A percentile compares a stretch with the other conserved stretches of the same genome.
Evolutionary conservation across 1,140 invertebrate species (phyloP).

Genomic region (Coenobita brevimanus): DNA sequence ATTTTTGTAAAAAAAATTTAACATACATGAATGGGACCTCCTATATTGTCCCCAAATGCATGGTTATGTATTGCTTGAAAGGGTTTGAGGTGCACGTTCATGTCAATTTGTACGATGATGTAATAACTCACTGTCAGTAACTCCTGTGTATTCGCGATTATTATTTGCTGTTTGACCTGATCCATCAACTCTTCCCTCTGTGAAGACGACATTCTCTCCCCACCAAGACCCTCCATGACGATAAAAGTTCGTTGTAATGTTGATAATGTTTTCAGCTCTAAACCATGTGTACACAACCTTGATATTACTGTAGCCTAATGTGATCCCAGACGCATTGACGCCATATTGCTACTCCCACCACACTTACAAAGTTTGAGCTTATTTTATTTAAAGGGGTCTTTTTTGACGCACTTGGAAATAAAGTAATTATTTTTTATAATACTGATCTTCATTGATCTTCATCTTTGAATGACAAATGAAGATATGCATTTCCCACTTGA

Average conservation of each 20-base stretch:
- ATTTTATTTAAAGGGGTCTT: too few species aligned
- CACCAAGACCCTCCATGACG: constrained; percentile 20
- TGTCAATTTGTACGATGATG: too few species aligned
- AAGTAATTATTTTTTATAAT: too few species aligned
- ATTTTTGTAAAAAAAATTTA: too few species aligned
- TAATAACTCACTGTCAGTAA: constrained; percentile 13
- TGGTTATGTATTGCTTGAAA: background rate
- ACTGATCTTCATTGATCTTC: too few species aligned
- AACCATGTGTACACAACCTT: background rate
- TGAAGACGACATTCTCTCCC: constrained; percentile 76
- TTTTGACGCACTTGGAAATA: too few species aligned
- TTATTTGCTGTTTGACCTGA: constrained; percentile 96
- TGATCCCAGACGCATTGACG: too few species aligned
- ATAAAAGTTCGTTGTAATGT: background rate
- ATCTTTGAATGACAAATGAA: too few species aligned
- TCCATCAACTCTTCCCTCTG: constrained; percentile 95
- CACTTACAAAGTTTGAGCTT: too few species aligned
- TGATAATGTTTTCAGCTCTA: background rate
- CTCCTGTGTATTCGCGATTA: constrained; percentile 94
- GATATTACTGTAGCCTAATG: background rate
- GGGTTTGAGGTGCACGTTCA: background rate
- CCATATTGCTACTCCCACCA: too few species aligned
- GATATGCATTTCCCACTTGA: too few species aligned
- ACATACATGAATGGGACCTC: too few species aligned
- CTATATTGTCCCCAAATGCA: background rate